phyloP scores from a whole-genome alignment of 2,888 invertebrate species.

The Ophion ellenae region DNA sequence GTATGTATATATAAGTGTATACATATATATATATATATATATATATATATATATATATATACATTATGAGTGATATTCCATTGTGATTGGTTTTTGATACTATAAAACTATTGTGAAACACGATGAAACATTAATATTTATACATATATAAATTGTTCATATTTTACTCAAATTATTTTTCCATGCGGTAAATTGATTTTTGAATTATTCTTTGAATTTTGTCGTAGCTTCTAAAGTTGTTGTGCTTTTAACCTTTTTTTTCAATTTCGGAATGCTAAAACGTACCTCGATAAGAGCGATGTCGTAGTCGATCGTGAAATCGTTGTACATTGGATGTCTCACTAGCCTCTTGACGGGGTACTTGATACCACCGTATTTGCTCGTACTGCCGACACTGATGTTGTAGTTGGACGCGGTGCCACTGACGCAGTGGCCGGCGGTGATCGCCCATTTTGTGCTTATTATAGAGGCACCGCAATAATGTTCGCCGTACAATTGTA shows the following conservation, averaged over 20 bases:
- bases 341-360: conserved; percentile 70
- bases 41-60: too few species aligned
- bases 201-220: neutral
- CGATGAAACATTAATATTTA: too few species aligned
- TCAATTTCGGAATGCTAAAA: neutral
- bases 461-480: conserved; percentile 64
- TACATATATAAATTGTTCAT: too few species aligned
- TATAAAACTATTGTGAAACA: too few species aligned
- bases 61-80: too few species aligned
- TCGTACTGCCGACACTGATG: conserved; percentile 74
- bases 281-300: conserved; percentile 82
- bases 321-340: conserved; percentile 79
- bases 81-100: too few species aligned
- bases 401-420: conserved; percentile 20
- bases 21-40: too few species aligned
- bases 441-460: conserved; percentile 53
- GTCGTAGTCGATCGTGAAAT: conserved; percentile 83
- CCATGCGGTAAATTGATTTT: too few species aligned
- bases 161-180: too few species aligned
- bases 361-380: conserved; percentile 64
- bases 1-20: too few species aligned
- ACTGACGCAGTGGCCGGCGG: conserved; percentile 57
- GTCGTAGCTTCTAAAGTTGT: neutral
- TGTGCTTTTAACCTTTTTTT: neutral
- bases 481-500: conserved; percentile 50